Conservation (phyloP, 2,113 vertebrate species). For the Urocitellus parryii region DNA sequence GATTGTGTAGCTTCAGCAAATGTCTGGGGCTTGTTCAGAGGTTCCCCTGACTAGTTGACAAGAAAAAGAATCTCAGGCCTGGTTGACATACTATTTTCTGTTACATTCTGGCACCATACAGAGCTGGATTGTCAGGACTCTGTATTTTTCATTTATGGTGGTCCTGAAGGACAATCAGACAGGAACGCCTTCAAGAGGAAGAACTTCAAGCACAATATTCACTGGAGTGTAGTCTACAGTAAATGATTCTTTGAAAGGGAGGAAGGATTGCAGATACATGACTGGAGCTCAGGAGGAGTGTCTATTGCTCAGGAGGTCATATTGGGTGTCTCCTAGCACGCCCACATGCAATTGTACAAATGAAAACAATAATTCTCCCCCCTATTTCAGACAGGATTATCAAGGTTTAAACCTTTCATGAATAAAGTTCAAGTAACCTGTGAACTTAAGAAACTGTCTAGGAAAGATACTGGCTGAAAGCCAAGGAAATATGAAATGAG, state of each 20-base stretch:
- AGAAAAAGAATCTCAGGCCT: neutral
- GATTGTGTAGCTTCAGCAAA: neutral
- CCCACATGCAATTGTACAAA: neutral
- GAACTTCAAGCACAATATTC: neutral
- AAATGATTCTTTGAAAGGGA: neutral
- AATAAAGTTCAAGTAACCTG: neutral
- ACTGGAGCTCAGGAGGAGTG: neutral
- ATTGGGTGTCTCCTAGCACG: no score
- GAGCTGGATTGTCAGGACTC: neutral
- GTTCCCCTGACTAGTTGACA: neutral
- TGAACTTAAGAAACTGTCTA: neutral
- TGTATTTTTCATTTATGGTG: neutral
- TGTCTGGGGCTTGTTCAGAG: neutral
- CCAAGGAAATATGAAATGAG: neutral
- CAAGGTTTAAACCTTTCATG: neutral
- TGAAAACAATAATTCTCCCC: neutral
- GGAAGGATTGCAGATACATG: neutral
- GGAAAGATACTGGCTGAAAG: neutral
- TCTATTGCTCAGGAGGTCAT: neutral
- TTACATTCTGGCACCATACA: neutral
- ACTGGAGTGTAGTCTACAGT: neutral
- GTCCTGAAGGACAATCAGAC: neutral
- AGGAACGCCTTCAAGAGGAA: neutral
- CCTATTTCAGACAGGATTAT: neutral
- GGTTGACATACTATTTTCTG: neutral